phyloP scores from a whole-genome alignment of 2,797 vertebrate species.

The Sphaeramia orbicularis region DNA sequence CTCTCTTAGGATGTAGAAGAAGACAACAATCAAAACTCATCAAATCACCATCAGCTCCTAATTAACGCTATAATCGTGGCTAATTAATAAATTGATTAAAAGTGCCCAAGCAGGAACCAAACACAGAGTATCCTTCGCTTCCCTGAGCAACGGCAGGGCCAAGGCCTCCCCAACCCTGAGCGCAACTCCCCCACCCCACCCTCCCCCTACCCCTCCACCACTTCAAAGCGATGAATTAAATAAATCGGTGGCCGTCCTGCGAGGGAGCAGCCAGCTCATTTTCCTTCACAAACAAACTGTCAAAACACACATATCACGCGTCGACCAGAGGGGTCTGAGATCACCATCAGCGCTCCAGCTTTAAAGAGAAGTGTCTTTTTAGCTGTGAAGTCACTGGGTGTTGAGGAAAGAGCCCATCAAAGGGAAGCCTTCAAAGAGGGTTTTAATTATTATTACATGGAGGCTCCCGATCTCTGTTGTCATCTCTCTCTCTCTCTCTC shows the following conservation, averaged over 20 bases:
- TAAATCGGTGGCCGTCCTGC: constrained; percentile 43
- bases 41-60: constrained; percentile 58
- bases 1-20: constrained; percentile 21
- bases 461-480: constrained; percentile 51
- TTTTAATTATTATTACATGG: constrained; percentile 71
- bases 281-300: constrained; percentile 66
- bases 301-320: constrained; percentile 41
- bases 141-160: constrained; percentile 26
- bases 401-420: constrained; percentile 59
- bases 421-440: constrained; percentile 66
- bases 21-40: constrained; percentile 54
- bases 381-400: constrained; percentile 15
- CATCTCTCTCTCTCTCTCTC: constrained; percentile 20
- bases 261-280: constrained; percentile 53
- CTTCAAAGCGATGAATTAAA: constrained; percentile 65
- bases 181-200: constrained; percentile 33
- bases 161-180: not conserved
- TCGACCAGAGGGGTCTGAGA: constrained; percentile 53
- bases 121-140: constrained; percentile 27
- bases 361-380: constrained; percentile 50
- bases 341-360: constrained; percentile 39
- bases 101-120: constrained; percentile 43
- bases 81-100: constrained; percentile 77
- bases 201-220: constrained; percentile 4
- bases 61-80: constrained; percentile 58